Conservation (phyloP, 2,797 vertebrate genomes). For the Xerus rutilus region DNA sequence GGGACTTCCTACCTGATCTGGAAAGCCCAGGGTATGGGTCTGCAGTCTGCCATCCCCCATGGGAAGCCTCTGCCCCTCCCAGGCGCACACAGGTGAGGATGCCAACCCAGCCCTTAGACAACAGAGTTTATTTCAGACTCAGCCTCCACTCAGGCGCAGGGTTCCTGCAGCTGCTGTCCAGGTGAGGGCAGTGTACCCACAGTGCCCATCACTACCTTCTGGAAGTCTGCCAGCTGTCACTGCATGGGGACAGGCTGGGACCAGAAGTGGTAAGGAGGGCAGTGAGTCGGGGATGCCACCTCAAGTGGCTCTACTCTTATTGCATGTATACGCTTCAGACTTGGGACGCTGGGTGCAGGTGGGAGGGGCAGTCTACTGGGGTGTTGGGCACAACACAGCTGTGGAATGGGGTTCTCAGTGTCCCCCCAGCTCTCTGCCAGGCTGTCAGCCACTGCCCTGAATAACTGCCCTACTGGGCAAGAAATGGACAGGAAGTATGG, state of each 20-base stretch:
- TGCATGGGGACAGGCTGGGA: neutral
- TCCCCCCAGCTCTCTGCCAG: neutral
- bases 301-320: constrained; percentile 87
- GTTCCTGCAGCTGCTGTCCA: neutral
- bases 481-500: neutral
- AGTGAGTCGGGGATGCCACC: neutral
- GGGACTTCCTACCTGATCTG: neutral
- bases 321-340: constrained; percentile 91
- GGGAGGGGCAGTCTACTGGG: neutral
- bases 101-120: constrained; percentile 27
- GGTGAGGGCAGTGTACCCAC: neutral
- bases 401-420: neutral
- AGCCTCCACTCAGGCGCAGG: constrained; percentile 31
- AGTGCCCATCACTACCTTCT: neutral
- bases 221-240: neutral
- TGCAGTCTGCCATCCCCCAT: neutral
- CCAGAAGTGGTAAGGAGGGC: neutral
- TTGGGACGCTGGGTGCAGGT: constrained; percentile 62
- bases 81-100: constrained; percentile 48
- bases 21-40: neutral
- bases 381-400: neutral
- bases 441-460: neutral
- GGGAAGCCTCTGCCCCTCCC: neutral
- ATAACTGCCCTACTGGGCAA: neutral
- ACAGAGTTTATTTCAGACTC: constrained; percentile 78